Evolutionary conservation across 2,888 invertebrate genomes (phyloP).

Genomic region (Chaitophorus viminalis): DNA sequence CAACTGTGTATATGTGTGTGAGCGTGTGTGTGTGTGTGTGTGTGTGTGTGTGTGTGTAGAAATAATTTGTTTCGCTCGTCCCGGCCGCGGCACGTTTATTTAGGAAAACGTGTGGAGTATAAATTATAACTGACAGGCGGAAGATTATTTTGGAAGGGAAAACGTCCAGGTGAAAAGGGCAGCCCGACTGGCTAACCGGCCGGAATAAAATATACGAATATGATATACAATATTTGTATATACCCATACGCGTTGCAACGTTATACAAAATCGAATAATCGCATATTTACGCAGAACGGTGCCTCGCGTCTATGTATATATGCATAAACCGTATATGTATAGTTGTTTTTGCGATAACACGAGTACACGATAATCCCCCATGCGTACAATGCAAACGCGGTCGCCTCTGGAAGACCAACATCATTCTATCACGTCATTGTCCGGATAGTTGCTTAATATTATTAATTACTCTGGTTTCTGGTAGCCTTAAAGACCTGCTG

Average conservation of each 20-base stretch:
- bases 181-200: slow-evolving; percentile 14
- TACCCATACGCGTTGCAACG: background rate
- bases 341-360: background rate
- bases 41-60: background rate
- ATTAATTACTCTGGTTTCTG: too few species aligned
- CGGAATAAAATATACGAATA: slow-evolving; percentile 9
- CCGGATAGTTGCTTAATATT: too few species aligned
- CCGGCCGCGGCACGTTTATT: slow-evolving; percentile 1
- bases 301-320: background rate
- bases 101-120: slow-evolving; percentile 22
- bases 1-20: background rate
- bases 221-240: background rate
- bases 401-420: background rate
- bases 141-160: slow-evolving; percentile 40
- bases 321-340: background rate
- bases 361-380: background rate
- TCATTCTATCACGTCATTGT: too few species aligned
- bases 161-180: slow-evolving; percentile 44
- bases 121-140: slow-evolving; percentile 49
- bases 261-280: background rate
- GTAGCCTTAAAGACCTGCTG: too few species aligned
- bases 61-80: slow-evolving; percentile 50
- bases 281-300: background rate
- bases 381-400: background rate
- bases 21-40: background rate